Evolutionary conservation across 2,888 invertebrate species (phyloP).

Genomic region (Lasioglossum villosulum): DNA sequence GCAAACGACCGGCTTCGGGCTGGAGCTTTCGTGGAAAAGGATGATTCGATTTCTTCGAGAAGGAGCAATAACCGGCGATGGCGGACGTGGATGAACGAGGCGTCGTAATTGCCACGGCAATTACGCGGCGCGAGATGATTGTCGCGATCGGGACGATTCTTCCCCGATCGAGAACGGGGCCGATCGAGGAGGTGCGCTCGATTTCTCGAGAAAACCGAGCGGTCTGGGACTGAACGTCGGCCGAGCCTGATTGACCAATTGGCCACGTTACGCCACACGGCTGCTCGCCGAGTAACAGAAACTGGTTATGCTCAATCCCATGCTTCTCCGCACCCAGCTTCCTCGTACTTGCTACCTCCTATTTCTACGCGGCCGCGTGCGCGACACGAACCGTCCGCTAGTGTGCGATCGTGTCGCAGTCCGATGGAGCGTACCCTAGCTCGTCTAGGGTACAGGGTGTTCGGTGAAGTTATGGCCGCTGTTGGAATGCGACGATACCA

Average conservation of each 20-base stretch:
- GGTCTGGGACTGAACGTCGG: slow-evolving; percentile 18
- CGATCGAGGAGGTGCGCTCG: slow-evolving; percentile 10
- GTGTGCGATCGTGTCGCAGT: slow-evolving; percentile 22
- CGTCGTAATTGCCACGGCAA: slow-evolving; percentile 63
- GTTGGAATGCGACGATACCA: neutral
- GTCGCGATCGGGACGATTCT: slow-evolving; percentile 27
- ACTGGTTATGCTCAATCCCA: slow-evolving; percentile 68
- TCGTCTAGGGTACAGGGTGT: neutral
- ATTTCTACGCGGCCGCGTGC: slow-evolving; percentile 10
- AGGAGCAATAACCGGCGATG: slow-evolving; percentile 58
- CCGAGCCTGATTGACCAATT: slow-evolving; percentile 70
- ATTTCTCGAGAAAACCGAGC: slow-evolving; percentile 62
- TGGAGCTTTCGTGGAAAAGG: slow-evolving; percentile 46
- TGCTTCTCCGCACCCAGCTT: slow-evolving; percentile 57
- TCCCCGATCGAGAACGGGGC: slow-evolving; percentile 13
- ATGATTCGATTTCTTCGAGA: slow-evolving; percentile 46
- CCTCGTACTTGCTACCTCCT: slow-evolving; percentile 50
- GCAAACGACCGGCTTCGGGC: neutral
- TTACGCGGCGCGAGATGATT: slow-evolving; percentile 59
- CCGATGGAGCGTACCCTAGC: slow-evolving; percentile 13
- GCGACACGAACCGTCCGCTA: neutral
- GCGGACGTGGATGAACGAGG: slow-evolving; percentile 13
- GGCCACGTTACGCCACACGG: slow-evolving; percentile 63
- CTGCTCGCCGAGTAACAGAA: slow-evolving; percentile 56
- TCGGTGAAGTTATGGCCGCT: neutral